phyloP scores from a whole-genome alignment of 2,888 invertebrate species.

The Diaperis boleti region DNA sequence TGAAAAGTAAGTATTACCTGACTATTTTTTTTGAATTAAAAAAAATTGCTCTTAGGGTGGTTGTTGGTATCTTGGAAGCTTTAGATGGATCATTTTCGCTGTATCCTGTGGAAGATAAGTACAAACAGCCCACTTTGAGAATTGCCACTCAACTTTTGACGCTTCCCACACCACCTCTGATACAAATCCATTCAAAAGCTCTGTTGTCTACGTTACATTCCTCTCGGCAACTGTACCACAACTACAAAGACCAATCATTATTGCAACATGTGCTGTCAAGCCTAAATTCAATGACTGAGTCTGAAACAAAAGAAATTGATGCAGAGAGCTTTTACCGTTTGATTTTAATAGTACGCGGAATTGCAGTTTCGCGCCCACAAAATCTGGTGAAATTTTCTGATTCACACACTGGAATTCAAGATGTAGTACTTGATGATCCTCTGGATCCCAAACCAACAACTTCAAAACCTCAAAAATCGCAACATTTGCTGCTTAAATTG shows the following conservation, averaged over 20 bases:
- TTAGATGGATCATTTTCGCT: slow-evolving; percentile 78
- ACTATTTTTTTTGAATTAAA: no score
- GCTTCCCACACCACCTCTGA: slow-evolving; percentile 77
- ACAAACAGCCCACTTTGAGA: slow-evolving; percentile 72
- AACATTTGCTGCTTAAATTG: slow-evolving; percentile 77
- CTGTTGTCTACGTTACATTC: slow-evolving; percentile 85
- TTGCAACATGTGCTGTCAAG: slow-evolving; percentile 81
- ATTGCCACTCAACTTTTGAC: slow-evolving; percentile 76
- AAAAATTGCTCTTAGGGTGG: no score
- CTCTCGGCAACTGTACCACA: slow-evolving; percentile 81
- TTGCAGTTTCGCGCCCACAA: slow-evolving; percentile 86
- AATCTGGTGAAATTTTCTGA: slow-evolving; percentile 81
- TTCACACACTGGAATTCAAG: slow-evolving; percentile 69
- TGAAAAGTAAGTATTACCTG: slow-evolving; percentile 72
- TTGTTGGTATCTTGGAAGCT: slow-evolving; percentile 78
- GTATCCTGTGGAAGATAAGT: slow-evolving; percentile 67
- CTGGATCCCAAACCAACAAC: slow-evolving; percentile 54
- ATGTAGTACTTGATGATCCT: slow-evolving; percentile 63
- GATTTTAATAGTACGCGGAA: slow-evolving; percentile 84
- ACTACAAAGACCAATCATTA: slow-evolving; percentile 91
- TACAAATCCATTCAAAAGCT: slow-evolving; percentile 84
- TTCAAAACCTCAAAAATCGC: slow-evolving; percentile 57
- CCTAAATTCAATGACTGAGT: slow-evolving; percentile 74
- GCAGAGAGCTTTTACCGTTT: slow-evolving; percentile 92
- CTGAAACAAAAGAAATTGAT: slow-evolving; percentile 75